Evolutionary conservation across 1,140 invertebrate species (phyloP), one percentile per base, ranked within the genome.

Genomic region (Caenorhabditis remanei): DNA sequence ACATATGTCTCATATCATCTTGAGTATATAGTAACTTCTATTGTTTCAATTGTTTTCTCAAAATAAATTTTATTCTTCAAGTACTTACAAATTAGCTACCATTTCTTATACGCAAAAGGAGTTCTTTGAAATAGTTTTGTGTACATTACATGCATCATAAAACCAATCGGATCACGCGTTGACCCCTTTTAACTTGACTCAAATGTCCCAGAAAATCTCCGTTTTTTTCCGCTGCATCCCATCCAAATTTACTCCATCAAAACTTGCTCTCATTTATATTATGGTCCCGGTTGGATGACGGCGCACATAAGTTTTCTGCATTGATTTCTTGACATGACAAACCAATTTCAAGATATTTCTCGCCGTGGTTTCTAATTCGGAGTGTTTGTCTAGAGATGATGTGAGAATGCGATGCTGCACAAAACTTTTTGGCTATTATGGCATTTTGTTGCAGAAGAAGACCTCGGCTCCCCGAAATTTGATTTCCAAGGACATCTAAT

Each of bases 341-440:
- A 79, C 71, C 46, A 79, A 79, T 79, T 79, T 79, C 46, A 50
- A 50, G 71, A 24, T 24, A 9, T 50, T 24, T 79, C 46, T 79
- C 46, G 71, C 71, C 71, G 6, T n/a, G 71, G 21, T 79, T 79
- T 79, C 71, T 79, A 79, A 79, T 79, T 79, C 46, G 71, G 71
- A 79, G 71, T 79, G 46, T 79, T 79, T 79, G 71, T 79, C 71
- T 79, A 79, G 71, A 79, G 46, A 79, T 79, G 71, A 79, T 79
- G 71, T 24, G 71, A 79, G 71, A 53, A 53, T 48, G 19, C 32
- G 19, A 71, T 13, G 65, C 71, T 79, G 21, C 21, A 53, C 46
- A 79, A 79, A 79, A 79, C 71, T 48, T 79, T 79, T 46, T 2
- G 71, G 32, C 71, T 79, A 50, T 79, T 79, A 79, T 79, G 46